Percentiles rank a stretch among this genome's conserved stretches.
Evolutionary conservation across 2,888 invertebrate species (phyloP).

Genomic region (Calliopum simillimum): DNA sequence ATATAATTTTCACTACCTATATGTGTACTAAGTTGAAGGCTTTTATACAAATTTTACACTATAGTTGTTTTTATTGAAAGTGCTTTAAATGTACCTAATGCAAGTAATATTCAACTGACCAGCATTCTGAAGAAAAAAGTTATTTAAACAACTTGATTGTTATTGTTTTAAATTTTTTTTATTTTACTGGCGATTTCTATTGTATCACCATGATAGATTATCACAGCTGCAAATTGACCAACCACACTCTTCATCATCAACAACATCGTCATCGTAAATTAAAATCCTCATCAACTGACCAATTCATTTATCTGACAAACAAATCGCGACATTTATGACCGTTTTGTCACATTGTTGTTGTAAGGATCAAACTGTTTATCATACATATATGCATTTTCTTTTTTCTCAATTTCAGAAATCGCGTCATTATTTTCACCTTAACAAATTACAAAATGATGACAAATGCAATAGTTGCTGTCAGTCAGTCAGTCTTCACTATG

Average conservation of each 20-base stretch:
- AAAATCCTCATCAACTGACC: constrained; percentile 23
- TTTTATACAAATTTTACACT: no score
- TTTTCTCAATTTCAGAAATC: constrained; percentile 13
- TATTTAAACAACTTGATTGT: constrained; percentile 7
- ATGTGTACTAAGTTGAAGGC: no score
- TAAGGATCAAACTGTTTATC: constrained; percentile 23
- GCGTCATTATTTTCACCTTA: constrained; percentile 9
- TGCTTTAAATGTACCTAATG: no score
- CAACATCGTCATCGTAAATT: background rate
- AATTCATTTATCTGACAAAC: constrained; percentile 26
- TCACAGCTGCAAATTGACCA: constrained; percentile 29
- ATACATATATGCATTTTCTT: constrained; percentile 8
- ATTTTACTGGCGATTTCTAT: background rate
- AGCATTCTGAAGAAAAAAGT: background rate
- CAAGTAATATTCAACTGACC: background rate
- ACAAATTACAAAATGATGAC: constrained; percentile 22
- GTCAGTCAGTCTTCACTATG: no score
- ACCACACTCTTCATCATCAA: constrained; percentile 18
- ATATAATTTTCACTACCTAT: no score
- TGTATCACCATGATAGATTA: constrained; percentile 15
- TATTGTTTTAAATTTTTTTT: constrained; percentile 2
- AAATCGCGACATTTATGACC: constrained; percentile 32
- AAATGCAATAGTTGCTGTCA: background rate
- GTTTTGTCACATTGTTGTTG: constrained; percentile 16
- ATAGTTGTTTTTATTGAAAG: no score